These are phyloP conservation scores for Noctua comes DNA, from an alignment of 2,888 invertebrate genomes.

Conservation along the genomic window DNA sequence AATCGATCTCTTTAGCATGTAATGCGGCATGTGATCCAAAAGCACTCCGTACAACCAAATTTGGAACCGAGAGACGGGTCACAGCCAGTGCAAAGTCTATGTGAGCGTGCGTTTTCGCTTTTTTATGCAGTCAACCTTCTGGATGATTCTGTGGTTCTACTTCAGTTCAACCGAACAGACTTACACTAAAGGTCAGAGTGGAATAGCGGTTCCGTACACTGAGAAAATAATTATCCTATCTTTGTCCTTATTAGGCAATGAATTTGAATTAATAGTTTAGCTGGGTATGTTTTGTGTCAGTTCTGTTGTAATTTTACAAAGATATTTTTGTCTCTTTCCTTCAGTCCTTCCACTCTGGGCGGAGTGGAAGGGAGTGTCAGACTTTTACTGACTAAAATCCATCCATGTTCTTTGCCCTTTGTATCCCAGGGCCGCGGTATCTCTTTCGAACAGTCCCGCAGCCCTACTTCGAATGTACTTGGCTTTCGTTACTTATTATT, in stretches of 20 bases:
- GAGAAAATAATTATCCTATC: conserved; percentile 54
- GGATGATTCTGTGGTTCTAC: conserved; percentile 52
- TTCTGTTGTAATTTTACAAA: conserved; percentile 1
- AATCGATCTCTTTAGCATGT: no score
- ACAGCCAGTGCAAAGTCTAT: neutral
- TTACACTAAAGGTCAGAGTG: conserved; percentile 63
- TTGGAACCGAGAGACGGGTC: neutral
- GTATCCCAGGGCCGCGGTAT: no score
- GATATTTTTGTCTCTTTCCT: neutral
- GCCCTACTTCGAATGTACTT: no score
- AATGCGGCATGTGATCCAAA: neutral
- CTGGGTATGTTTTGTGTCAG: neutral
- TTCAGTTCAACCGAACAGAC: conserved; percentile 53
- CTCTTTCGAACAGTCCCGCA: no score
- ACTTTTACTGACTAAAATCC: no score
- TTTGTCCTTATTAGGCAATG: conserved; percentile 38
- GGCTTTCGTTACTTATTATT: neutral
- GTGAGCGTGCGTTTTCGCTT: neutral
- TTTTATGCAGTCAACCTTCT: conserved; percentile 11
- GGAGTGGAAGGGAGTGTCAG: no score
- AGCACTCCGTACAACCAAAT: neutral
- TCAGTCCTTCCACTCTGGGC: no score
- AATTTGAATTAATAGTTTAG: conserved; percentile 46
- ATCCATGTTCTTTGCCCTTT: no score
- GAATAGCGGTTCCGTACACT: conserved; percentile 46